phyloP scores from a whole-genome alignment of 1,140 invertebrate species.

The Idris sp. region DNA sequence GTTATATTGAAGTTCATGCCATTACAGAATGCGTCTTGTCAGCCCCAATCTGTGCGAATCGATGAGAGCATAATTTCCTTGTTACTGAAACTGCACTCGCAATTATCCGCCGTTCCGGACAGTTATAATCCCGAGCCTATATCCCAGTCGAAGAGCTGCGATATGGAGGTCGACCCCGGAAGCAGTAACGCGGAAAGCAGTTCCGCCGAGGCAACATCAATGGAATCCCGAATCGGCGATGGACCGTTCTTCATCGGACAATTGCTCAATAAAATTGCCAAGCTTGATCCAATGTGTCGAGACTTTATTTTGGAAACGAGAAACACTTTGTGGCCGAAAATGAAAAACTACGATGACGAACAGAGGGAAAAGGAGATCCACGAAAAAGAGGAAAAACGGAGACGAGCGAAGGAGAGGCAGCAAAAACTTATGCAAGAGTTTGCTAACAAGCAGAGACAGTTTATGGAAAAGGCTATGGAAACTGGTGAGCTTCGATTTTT shows the following conservation, averaged over 20 bases:
- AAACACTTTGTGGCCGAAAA: constrained; percentile 86
- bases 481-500: constrained; percentile 73
- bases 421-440: constrained; percentile 95
- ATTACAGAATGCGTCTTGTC: constrained; percentile 54
- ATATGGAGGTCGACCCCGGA: constrained; percentile 64
- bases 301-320: constrained; percentile 84
- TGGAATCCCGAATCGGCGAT: constrained; percentile 86
- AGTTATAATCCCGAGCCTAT: constrained; percentile 84
- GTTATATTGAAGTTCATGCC: neutral
- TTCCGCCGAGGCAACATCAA: constrained; percentile 46
- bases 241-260: constrained; percentile 91
- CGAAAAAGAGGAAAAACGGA: constrained; percentile 88
- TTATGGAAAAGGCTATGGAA: constrained; percentile 91
- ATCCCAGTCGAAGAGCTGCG: constrained; percentile 70
- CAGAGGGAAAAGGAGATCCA: constrained; percentile 84
- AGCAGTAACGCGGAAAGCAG: constrained; percentile 63
- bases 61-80: constrained; percentile 96
- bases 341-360: constrained; percentile 87
- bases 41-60: constrained; percentile 79
- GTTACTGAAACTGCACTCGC: constrained; percentile 94
- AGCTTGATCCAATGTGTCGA: constrained; percentile 84
- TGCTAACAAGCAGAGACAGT: constrained; percentile 92
- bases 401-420: constrained; percentile 91
- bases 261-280: constrained; percentile 85
- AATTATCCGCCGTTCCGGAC: constrained; percentile 89